These are phyloP conservation scores for Gulo gulo DNA, from an alignment of 2,113 vertebrate species.

Conservation along the genomic window DNA sequence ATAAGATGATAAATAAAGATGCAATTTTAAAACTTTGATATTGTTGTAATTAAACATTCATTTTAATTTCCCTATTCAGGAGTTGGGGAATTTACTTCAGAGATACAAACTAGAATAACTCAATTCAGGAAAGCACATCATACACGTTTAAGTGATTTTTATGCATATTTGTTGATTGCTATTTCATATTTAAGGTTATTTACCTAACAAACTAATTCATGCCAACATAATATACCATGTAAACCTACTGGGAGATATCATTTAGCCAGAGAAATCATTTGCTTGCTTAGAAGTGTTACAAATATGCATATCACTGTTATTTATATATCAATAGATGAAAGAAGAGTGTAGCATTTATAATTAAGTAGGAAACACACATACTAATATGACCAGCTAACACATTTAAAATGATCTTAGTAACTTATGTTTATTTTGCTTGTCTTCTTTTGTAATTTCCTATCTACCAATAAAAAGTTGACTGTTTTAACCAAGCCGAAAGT, in stretches of 20 bases:
- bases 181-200: conserved; percentile 73
- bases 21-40: conserved; percentile 39
- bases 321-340: conserved; percentile 58
- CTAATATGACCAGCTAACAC: neutral
- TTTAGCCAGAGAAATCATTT: conserved; percentile 65
- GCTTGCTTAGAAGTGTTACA: conserved; percentile 45
- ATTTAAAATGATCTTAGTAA: neutral
- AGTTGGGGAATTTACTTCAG: conserved; percentile 43
- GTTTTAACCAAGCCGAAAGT: neutral
- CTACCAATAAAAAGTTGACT: neutral
- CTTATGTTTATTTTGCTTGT: neutral
- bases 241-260: conserved; percentile 45
- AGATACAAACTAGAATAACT: conserved; percentile 61
- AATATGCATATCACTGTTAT: conserved; percentile 17
- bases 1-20: conserved; percentile 27
- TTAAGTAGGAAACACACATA: conserved; percentile 26
- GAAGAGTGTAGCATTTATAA: conserved; percentile 44
- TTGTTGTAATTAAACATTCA: conserved; percentile 61
- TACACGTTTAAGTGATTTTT: conserved; percentile 61
- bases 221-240: conserved; percentile 38
- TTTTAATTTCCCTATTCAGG: conserved; percentile 60
- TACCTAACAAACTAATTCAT: conserved; percentile 73
- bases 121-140: conserved; percentile 53
- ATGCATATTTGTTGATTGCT: conserved; percentile 69
- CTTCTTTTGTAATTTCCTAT: neutral